Percentiles rank a stretch among this genome's conserved stretches.
These are phyloP conservation scores for Protobothrops mucrosquamatus DNA, from an alignment of 2,113 vertebrate species.

Conservation along the genomic window DNA sequence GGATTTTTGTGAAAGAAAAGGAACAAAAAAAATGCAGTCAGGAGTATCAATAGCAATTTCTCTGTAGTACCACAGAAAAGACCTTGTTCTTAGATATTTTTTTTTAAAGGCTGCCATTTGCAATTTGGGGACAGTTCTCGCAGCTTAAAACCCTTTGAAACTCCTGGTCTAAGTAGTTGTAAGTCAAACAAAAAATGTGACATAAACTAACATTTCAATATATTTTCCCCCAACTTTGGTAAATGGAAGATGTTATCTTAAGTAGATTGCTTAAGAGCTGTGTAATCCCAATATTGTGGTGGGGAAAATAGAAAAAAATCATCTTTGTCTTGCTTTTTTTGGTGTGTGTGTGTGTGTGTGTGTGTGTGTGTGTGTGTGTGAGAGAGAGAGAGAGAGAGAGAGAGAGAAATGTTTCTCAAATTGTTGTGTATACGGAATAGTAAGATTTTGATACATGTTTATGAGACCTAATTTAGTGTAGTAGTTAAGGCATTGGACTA, in stretches of 20 bases:
- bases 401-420: background rate
- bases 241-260: conserved; percentile 50
- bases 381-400: background rate
- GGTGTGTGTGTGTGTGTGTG: background rate
- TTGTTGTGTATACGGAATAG: background rate
- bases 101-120: background rate
- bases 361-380: too few relatives aligned
- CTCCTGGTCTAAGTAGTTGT: background rate
- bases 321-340: background rate
- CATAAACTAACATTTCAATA: background rate
- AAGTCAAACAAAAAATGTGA: background rate
- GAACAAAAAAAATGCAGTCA: background rate
- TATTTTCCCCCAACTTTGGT: conserved; percentile 5
- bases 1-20: background rate
- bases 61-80: background rate
- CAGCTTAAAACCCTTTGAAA: background rate
- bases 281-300: background rate
- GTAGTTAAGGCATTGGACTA: background rate
- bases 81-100: background rate
- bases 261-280: background rate
- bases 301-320: background rate
- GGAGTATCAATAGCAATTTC: background rate
- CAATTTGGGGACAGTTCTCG: background rate
- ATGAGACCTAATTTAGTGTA: conserved; percentile 1
- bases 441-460: background rate